A percentile compares a stretch with the other conserved stretches of the same genome.
Evolutionary conservation across 2,797 vertebrate genomes (phyloP).

Genomic region (Enteromius mattozi): DNA sequence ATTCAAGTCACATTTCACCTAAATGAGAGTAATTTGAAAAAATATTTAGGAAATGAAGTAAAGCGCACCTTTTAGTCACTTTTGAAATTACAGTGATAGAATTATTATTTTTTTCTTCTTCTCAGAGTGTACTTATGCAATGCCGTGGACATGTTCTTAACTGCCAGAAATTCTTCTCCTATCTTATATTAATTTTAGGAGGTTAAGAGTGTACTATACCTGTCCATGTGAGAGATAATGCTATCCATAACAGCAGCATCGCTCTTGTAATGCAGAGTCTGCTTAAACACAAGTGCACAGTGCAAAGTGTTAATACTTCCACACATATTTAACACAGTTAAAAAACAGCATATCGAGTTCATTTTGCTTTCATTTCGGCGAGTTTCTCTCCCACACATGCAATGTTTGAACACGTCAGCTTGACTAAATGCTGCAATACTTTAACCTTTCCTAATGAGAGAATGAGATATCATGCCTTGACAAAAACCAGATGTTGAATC

Average conservation of each 20-base stretch:
- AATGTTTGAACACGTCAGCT: neutral
- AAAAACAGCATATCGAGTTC: neutral
- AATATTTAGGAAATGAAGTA: neutral
- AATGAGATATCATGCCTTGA: neutral
- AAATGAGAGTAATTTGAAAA: neutral
- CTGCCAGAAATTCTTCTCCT: neutral
- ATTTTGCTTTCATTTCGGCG: neutral
- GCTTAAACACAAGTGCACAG: slow-evolving; percentile 18
- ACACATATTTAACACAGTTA: neutral
- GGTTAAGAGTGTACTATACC: slow-evolving; percentile 70
- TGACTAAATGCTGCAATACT: neutral
- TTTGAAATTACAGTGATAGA: neutral
- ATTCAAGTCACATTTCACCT: neutral
- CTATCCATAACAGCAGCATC: slow-evolving; percentile 76
- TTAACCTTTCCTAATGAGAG: neutral
- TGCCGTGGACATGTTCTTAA: neutral
- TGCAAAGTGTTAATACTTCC: neutral
- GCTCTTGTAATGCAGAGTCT: slow-evolving; percentile 50
- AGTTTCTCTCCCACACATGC: neutral
- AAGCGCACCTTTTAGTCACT: neutral
- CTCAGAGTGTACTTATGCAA: neutral
- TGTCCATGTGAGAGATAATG: slow-evolving; percentile 74
- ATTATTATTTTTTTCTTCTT: neutral
- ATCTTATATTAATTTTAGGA: neutral
- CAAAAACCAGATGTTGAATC: slow-evolving; percentile 3